Evolutionary conservation across 2,888 invertebrate species (phyloP), one percentile per base, ranked within the genome.

Genomic region (Caenorhabditis becei): DNA sequence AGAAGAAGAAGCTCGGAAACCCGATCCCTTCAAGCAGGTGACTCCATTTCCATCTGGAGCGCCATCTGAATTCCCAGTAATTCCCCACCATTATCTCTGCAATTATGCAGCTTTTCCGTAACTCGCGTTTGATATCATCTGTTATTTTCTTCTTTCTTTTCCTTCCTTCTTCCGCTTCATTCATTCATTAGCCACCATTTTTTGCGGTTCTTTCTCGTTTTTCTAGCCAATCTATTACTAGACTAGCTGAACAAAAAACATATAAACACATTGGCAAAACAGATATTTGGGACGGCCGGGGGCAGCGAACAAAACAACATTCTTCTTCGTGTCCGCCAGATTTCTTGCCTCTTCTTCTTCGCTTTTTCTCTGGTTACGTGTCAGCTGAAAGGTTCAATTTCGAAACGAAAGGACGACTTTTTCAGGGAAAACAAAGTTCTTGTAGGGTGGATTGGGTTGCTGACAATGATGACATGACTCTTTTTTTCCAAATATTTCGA

Each of bases 241-340:
- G 32, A 32, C 32, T 54, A 53, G 26, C 53, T 23, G 53, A 26
- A 53, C 53, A 53, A 53, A 53, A 53, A 53, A 53, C 53, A 53
- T 28, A 54, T 54, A 54, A 54, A 54, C 54, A 54, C 24, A 26
- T 41, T 41, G 11, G 28, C 11, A 26, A 54, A 54, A 54, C 28
- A 54, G 54, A 53, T 53, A 23, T 53, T 53, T 8, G 23, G 32
- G 32, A 10, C 32, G 32, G n/a, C n/a, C n/a, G 32, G 10, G 32
- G 32, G 53, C 24, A 28, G 8, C 8, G 28, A 54, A 54, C n/a
- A 26, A 49, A 23, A 49, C 49, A 49, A 20, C 49, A 41, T 41
- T 41, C 41, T 41, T 16, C 41, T 10, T 41, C 14, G n/a, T n/a
- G n/a, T 16, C 41, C 41, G 32, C 5, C 5, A 10, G 44, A 18